A percentile compares a stretch with the other conserved stretches of the same genome.
Conservation (phyloP, 2,888 invertebrate genomes). For the Octonoba sinensis region DNA sequence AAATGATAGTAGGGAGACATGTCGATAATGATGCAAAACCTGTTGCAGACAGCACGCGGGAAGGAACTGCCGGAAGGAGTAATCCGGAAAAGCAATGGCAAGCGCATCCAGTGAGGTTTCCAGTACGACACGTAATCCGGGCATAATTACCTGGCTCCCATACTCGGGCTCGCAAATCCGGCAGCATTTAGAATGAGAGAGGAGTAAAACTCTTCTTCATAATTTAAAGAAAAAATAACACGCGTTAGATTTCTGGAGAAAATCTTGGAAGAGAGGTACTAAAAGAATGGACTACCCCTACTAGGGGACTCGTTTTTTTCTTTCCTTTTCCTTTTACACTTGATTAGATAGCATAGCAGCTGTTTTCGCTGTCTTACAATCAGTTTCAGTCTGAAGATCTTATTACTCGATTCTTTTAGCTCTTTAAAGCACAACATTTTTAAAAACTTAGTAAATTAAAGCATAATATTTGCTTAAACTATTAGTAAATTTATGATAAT, state of each 20-base stretch:
- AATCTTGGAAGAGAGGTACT: too few relatives aligned
- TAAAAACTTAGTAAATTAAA: too few relatives aligned
- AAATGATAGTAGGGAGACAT: conserved; percentile 27
- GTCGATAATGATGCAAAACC: conserved; percentile 63
- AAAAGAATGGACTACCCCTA: not conserved
- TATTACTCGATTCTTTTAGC: too few relatives aligned
- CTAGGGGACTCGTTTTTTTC: too few relatives aligned
- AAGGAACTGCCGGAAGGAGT: conserved; percentile 38
- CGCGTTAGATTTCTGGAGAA: too few relatives aligned
- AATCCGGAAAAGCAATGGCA: conserved; percentile 45
- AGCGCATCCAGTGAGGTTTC: conserved; percentile 44
- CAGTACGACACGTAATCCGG: conserved; percentile 47
- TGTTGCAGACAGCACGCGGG: conserved; percentile 38
- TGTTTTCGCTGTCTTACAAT: too few relatives aligned
- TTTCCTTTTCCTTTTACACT: too few relatives aligned
- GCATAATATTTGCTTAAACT: too few relatives aligned
- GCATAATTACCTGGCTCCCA: conserved; percentile 52
- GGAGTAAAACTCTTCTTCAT: conserved; percentile 46
- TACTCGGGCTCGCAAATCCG: conserved; percentile 45
- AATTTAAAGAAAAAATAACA: conserved; percentile 38
- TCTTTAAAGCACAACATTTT: too few relatives aligned
- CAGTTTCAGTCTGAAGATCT: too few relatives aligned
- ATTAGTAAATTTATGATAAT: too few relatives aligned
- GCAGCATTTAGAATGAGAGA: conserved; percentile 52
- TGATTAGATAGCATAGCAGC: too few relatives aligned